phyloP scores from a whole-genome alignment of 1,140 invertebrate genomes.

The Conus ventricosus region DNA sequence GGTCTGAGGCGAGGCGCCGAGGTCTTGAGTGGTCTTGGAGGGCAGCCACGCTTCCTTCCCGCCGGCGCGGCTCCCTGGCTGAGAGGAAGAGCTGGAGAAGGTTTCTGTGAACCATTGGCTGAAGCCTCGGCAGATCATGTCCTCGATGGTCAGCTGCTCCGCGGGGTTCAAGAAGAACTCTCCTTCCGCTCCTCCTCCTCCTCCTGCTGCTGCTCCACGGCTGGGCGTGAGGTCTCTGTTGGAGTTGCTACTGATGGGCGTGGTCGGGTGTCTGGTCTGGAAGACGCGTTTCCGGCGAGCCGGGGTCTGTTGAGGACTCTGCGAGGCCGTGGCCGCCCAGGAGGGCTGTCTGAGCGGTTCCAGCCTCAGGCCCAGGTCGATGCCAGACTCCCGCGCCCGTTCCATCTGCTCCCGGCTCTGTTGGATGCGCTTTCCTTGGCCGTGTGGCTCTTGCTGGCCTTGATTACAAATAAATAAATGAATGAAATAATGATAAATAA shows the following conservation, averaged over 20 bases:
- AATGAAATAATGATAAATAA: too few species aligned
- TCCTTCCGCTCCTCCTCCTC: background rate
- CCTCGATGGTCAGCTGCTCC: constrained; percentile 19
- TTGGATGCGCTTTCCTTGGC: constrained; percentile 29
- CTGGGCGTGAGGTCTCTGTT: background rate
- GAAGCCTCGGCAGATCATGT: constrained; percentile 26
- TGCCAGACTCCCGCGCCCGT: constrained; percentile 22
- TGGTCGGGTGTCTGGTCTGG: constrained; percentile 20
- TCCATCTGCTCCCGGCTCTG: constrained; percentile 36
- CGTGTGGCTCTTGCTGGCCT: constrained; percentile 17
- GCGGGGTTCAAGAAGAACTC: constrained; percentile 22
- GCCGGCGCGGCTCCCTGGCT: background rate
- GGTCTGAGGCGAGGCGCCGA: background rate
- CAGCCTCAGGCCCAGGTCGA: constrained; percentile 37
- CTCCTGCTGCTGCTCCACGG: background rate
- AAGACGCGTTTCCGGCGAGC: background rate
- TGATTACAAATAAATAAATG: background rate
- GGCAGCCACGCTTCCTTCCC: background rate
- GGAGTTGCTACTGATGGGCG: constrained; percentile 23
- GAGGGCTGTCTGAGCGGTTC: constrained; percentile 18
- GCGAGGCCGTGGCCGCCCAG: background rate
- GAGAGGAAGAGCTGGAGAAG: background rate
- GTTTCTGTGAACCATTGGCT: constrained; percentile 18
- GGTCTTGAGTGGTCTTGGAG: background rate
- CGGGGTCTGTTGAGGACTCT: background rate